Evolutionary conservation across 2,113 vertebrate species (phyloP), one percentile per base, ranked within the genome.

Genomic region (Megaceryle torquata): DNA sequence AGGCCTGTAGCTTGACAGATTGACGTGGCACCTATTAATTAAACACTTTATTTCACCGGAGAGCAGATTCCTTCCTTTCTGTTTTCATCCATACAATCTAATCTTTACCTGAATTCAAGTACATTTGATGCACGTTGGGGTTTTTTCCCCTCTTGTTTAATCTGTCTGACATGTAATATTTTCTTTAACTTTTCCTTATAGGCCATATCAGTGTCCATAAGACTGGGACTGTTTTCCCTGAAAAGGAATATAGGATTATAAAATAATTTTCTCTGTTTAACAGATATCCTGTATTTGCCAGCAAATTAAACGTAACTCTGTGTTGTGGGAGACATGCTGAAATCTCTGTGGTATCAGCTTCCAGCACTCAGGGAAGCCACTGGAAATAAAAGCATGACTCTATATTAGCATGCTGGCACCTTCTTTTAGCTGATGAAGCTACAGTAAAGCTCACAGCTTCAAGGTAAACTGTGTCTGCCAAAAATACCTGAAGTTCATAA

Each of bases 401-500:
- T 76, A 50, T 41, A 83, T 93, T 53, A 92, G 33, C 64, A 39
- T 67, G 35, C 46, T 93, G 87, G 26, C 75, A 78, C n/a, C 64
- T 92, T 76, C 25, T 64, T 96, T 93, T 67, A 87, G 54, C 39
- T 95, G 61, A 75, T 64, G 57, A 67, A 83, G 89, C 53, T 88
- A 56, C 46, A 89, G 26, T 56, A 70, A 76, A 91, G 80, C 44
- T 91, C 74, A 86, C 17, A 93, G 75, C 76, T 93, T 93, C 88
- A 85, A 94, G 84, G 89, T 91, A 95, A 94, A 91, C 54, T 60
- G 10, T 88, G 33, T 29, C 76, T 96, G 89, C 82, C 84, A 96
- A 95, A 96, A 56, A 33, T 91, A 94, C 65, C 79, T 80, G 69
- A 94, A 88, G 76, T 96, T 95, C 94, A 68, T 87, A 94, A 77